Conservation (phyloP, 2,113 vertebrate species). For the Eretmochelys imbricata region DNA sequence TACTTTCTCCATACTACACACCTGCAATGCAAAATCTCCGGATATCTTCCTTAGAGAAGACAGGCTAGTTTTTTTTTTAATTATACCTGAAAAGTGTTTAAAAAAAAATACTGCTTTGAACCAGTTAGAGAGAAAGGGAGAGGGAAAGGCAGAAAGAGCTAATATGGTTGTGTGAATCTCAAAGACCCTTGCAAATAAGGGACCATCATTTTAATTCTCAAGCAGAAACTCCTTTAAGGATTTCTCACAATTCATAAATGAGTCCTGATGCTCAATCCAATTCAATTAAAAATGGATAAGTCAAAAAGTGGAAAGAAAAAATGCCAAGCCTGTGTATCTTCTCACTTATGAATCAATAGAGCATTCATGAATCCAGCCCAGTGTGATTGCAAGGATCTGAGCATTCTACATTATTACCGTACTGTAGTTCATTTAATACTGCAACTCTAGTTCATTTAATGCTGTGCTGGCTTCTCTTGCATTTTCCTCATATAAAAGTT, state of each 20-base stretch:
- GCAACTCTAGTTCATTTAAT: constrained; percentile 72
- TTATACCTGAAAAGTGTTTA: neutral
- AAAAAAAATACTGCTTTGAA: neutral
- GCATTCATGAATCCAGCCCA: constrained; percentile 38
- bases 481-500: constrained; percentile 80
- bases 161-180: neutral
- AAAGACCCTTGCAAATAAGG: neutral
- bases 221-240: neutral
- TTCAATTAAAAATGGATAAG: constrained; percentile 4
- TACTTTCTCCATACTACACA: neutral
- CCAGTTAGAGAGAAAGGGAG: neutral
- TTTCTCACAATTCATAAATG: neutral
- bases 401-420: constrained; percentile 56
- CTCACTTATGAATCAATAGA: constrained; percentile 24
- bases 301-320: constrained; percentile 40
- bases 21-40: neutral
- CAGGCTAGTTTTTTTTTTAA: neutral
- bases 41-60: neutral
- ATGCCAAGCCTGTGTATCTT: constrained; percentile 1
- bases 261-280: neutral
- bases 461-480: constrained; percentile 73
- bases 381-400: constrained; percentile 26
- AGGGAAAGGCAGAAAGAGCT: neutral
- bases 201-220: neutral
- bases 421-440: constrained; percentile 71